These are phyloP conservation scores for Accipiter virgatus DNA, from an alignment of 2,113 vertebrate genomes.

Conservation along the genomic window DNA sequence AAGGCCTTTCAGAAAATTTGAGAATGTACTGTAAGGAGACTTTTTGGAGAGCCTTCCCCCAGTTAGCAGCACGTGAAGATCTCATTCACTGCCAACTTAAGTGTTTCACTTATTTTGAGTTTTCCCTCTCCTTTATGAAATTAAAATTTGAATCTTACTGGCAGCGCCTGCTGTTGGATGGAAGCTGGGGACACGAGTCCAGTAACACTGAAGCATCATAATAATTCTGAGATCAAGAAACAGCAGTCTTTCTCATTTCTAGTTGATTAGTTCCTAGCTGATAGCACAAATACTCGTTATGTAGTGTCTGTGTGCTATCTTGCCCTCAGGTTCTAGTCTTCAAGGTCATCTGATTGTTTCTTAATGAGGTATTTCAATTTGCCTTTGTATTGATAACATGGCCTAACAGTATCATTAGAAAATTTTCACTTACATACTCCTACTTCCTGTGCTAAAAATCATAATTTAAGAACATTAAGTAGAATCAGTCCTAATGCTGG, in stretches of 20 bases:
- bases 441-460: background rate
- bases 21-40: background rate
- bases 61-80: background rate
- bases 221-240: fast-evolving
- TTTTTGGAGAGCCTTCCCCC: background rate
- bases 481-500: background rate
- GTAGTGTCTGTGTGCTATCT: background rate
- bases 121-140: background rate
- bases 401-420: background rate
- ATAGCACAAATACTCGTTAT: background rate
- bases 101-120: background rate
- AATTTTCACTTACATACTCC: background rate
- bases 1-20: background rate
- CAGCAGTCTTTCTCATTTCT: background rate
- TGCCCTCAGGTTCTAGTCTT: background rate
- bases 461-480: background rate
- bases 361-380: background rate
- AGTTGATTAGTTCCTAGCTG: background rate
- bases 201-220: fast-evolving
- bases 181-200: background rate
- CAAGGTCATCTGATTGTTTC: background rate
- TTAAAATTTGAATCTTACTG: background rate
- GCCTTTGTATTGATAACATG: background rate
- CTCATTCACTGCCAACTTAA: too few species aligned
- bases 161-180: background rate